Base-by-base conservation (phyloP, 2,888 invertebrate species). In the Scaptodrosophila latifasciaeformis region DNA sequence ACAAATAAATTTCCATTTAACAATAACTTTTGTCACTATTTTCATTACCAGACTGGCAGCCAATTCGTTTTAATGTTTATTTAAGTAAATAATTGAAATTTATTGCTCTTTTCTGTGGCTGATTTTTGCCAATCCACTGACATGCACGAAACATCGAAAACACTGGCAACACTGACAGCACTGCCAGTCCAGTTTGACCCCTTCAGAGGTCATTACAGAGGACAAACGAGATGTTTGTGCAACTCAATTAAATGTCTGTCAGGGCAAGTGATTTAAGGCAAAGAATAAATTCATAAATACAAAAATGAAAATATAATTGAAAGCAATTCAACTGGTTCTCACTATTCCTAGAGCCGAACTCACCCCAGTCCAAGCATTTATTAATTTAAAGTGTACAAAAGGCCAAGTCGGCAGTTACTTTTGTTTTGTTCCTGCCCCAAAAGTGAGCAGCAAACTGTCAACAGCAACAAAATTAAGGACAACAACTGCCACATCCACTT, bases 21-120 rank as follows among this genome's bases (percentile, higher is more conserved):
- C 12, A 31, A 31, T 19, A 44, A 44, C 15, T 19, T 43, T 43
- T 45, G 39, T 39, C 29, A 24, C 13, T 43, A 27, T 30, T 53
- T 47, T 53, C 19, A 46, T 46, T 46, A 34, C 13, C 45, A 46
- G 34, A 15, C 47, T 27, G 40, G 18, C 43, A 40, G 50, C 40
- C 62, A 69, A 70, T 67, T 67, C 58, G 51, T 53, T 49, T 70
- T 62, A 72, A 71, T 69, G 67, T 45, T 59, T 46, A 56, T 60
- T 69, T 65, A 75, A 75, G 71, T 65, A 69, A 67, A 65, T 69
- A 75, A 71, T 71, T 72, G 72, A 75, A 71, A 75, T 72, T 72
- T 75, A 75, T 71, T 61, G 65, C 69, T 47, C 34, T 53, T 45
- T 49, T 49, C 39, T 49, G 39, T 43, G 46, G 39, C 51, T 40